These are phyloP conservation scores for Mormyrus lacerda DNA, from an alignment of 2,113 vertebrate genomes.

Conservation along the genomic window DNA sequence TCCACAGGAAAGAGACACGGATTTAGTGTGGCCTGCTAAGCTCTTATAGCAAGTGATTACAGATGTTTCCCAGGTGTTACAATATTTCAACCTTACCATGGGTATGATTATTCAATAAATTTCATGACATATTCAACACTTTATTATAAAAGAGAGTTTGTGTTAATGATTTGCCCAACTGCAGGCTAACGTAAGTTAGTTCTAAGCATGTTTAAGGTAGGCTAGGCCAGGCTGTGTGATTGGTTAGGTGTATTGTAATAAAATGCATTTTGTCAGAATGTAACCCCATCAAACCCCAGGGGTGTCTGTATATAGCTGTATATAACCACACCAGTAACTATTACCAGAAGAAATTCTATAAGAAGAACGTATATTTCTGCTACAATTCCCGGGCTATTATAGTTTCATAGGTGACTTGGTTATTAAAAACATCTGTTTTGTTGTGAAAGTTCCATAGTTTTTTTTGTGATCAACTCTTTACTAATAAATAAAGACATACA, in stretches of 20 bases:
- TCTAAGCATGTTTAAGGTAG: no score
- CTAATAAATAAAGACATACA: background rate
- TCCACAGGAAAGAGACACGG: background rate
- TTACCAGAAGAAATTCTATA: background rate
- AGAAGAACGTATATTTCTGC: background rate
- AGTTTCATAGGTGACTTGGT: background rate
- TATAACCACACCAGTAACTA: background rate
- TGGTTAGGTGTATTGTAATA: no score
- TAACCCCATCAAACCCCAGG: no score
- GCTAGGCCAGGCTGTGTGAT: no score
- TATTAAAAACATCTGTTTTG: background rate
- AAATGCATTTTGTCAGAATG: no score
- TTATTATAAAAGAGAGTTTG: no score
- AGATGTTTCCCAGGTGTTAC: no score
- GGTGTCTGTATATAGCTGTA: background rate
- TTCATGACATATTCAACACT: no score
- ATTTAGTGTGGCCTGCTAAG: background rate
- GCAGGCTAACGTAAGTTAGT: no score
- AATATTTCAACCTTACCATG: no score
- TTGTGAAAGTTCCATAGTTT: background rate
- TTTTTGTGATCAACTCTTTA: background rate
- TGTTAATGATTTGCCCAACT: no score
- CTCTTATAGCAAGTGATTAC: background rate
- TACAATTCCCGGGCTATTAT: background rate
- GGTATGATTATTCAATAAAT: no score